Evolutionary conservation across 2,888 invertebrate species (phyloP), one percentile per base, ranked within the genome.

Genomic region (Ceramica pisi): DNA sequence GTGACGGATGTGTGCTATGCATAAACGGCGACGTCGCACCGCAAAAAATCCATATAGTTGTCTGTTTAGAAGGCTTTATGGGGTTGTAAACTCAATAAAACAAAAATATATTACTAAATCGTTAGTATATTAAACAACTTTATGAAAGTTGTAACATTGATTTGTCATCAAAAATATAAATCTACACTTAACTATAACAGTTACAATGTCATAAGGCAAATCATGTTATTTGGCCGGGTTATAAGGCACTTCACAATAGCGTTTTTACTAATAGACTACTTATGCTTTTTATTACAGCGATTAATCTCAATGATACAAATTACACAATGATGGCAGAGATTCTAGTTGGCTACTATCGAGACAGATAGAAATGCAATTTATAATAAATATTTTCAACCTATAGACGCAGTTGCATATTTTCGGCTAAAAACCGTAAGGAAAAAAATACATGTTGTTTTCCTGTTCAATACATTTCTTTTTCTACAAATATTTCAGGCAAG

Each of bases 51-150:
- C 31, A 38, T 12, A 12, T 38, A 38, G 38, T 38, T 12, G 38
- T 3, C 12, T 9, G 38, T 38, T 38, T 12, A 38, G 1, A 38
- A 44, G 19, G 16, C 19, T 48, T 48, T 7, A 21, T 56, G 9
- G 14, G 23, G 10, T 35, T 44, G 8, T 23, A 64, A 23, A 41
- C 1, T 46, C 72, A 83, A 80, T 79, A 64, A 85, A 86, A 82
- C 76, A n/a, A 75, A 60, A 64, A 60, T 73, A 26, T 89, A 87
- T 88, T 90, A 88, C 55, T 88, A 90, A 90, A 89, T 83, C 82
- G 88, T 93, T 92, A 92, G 91, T 92, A 86, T 82, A 90, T 90
- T 90, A 90, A 67, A 89, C 90, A 92, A 93, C 92, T 93, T 91
- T 93, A 93, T 92, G 90, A 92, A 93, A 91, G 90, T 91, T 90